These are phyloP conservation scores for Sebastes hubbsi DNA, from an alignment of 2,797 vertebrate genomes.

Conservation along the genomic window DNA sequence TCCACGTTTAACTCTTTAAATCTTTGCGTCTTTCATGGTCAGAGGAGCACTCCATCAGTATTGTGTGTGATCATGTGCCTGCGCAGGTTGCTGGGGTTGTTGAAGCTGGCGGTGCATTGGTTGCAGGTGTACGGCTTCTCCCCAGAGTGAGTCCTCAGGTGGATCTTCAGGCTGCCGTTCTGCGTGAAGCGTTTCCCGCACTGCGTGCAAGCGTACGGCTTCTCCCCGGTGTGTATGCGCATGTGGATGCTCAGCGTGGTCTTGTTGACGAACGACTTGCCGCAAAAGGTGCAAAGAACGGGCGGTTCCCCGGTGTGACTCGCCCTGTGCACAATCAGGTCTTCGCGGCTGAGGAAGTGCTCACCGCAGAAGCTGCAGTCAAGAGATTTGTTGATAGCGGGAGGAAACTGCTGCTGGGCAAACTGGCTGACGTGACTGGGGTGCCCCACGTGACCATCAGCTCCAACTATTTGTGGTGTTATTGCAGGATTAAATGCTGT, in stretches of 20 bases:
- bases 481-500: constrained; percentile 24
- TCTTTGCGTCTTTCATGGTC: not conserved
- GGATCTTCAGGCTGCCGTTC: constrained; percentile 80
- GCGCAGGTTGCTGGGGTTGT: constrained; percentile 81
- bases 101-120: constrained; percentile 74
- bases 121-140: constrained; percentile 78
- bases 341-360: constrained; percentile 63
- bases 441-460: constrained; percentile 42
- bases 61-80: constrained; percentile 78
- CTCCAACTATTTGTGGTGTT: constrained; percentile 5
- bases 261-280: constrained; percentile 76
- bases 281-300: constrained; percentile 59
- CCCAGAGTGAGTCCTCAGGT: constrained; percentile 79
- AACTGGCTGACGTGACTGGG: constrained; percentile 54
- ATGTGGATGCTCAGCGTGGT: constrained; percentile 77
- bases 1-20: not conserved
- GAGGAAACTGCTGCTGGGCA: constrained; percentile 51
- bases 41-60: constrained; percentile 36
- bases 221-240: constrained; percentile 81
- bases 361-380: constrained; percentile 72
- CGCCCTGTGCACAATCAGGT: constrained; percentile 67
- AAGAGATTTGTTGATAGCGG: constrained; percentile 43
- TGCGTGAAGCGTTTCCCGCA: constrained; percentile 81
- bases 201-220: constrained; percentile 74
- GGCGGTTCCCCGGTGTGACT: constrained; percentile 73